These are phyloP conservation scores for Heliothis subflexa DNA, from an alignment of 1,140 invertebrate species.

Conservation along the genomic window DNA sequence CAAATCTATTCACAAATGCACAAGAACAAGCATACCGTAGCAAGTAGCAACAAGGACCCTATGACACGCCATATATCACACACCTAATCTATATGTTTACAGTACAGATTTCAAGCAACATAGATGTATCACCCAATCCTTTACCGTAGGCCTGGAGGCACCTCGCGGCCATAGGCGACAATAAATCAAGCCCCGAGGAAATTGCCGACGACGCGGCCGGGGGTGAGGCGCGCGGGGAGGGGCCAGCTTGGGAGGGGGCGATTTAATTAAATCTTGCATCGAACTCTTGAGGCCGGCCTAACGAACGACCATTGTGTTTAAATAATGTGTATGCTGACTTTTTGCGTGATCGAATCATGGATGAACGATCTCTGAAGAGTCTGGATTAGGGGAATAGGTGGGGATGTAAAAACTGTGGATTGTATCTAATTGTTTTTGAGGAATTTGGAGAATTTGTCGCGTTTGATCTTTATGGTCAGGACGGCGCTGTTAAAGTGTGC, in stretches of 20 bases:
- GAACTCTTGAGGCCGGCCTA: slow-evolving; percentile 82
- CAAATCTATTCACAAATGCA: too few relatives aligned
- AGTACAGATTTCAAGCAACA: slow-evolving; percentile 45
- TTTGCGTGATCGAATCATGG: slow-evolving; percentile 66
- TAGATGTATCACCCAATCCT: slow-evolving; percentile 68
- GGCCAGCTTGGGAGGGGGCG: slow-evolving; percentile 61
- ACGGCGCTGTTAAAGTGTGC: too few relatives aligned
- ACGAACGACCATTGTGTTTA: slow-evolving; percentile 85
- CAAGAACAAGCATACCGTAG: neutral
- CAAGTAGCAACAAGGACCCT: neutral
- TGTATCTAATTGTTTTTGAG: slow-evolving; percentile 10
- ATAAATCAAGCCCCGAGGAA: slow-evolving; percentile 88
- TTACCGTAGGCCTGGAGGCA: slow-evolving; percentile 64
- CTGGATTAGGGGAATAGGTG: slow-evolving; percentile 43
- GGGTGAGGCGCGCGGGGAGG: slow-evolving; percentile 55
- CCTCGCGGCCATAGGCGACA: slow-evolving; percentile 80
- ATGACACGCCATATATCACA: slow-evolving; percentile 26
- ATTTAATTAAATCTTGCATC: slow-evolving; percentile 85
- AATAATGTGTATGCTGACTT: slow-evolving; percentile 82
- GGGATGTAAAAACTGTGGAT: neutral
- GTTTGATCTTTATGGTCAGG: slow-evolving; percentile 5
- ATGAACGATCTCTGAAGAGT: slow-evolving; percentile 45
- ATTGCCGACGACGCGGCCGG: slow-evolving; percentile 73
- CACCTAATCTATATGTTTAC: slow-evolving; percentile 40
- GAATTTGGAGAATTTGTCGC: neutral